A percentile compares a stretch with the other conserved stretches of the same genome.
These are phyloP conservation scores for Bos javanicus DNA, from an alignment of 2,113 vertebrate genomes.

Conservation along the genomic window DNA sequence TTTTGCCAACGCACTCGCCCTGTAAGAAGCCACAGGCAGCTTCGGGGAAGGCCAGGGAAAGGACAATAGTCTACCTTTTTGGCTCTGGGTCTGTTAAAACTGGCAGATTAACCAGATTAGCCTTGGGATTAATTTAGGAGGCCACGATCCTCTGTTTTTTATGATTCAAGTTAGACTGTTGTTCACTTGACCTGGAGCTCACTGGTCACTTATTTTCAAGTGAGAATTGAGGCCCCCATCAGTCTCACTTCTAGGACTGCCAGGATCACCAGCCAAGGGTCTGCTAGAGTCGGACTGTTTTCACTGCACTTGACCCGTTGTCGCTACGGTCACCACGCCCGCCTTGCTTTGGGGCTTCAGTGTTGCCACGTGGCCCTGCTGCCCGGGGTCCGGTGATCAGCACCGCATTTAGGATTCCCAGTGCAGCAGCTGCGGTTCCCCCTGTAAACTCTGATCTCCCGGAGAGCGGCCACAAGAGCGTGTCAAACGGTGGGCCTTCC, in stretches of 20 bases:
- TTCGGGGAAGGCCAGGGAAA: background rate
- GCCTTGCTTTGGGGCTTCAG: too few species aligned
- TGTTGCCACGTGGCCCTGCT: background rate
- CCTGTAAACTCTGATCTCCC: too few species aligned
- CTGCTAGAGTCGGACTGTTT: fast-evolving
- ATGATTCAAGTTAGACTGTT: background rate
- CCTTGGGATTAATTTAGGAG: background rate
- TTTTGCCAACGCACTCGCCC: background rate
- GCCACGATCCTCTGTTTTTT: fast-evolving
- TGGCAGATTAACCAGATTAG: background rate
- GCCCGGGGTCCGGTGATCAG: fast-evolving
- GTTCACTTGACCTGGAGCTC: background rate
- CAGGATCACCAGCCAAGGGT: fast-evolving
- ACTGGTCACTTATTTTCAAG: background rate
- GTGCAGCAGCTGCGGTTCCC: background rate
- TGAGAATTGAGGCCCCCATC: fast-evolving
- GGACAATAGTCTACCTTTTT: fast-evolving
- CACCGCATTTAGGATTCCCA: background rate
- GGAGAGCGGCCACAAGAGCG: background rate
- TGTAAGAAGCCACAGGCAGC: too few species aligned
- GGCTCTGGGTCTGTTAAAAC: background rate
- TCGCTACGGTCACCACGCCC: fast-evolving
- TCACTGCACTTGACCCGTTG: fast-evolving
- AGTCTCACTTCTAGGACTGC: background rate
- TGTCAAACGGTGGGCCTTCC: background rate